Base-by-base conservation (phyloP, 2,113 vertebrate genomes). In the Halcyon malimbica region DNA sequence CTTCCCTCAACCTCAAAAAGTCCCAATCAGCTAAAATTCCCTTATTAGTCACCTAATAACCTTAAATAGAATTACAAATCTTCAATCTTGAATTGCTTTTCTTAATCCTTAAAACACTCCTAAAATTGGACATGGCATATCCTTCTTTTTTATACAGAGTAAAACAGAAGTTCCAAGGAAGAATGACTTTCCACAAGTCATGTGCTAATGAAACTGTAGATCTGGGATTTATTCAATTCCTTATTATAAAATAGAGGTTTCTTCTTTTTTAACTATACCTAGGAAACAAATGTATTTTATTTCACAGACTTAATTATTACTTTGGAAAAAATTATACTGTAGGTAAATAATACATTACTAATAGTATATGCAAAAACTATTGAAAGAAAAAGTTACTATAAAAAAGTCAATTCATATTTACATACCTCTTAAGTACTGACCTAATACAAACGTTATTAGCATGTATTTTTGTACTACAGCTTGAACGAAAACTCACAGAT, bases 41-140 rank as follows among this genome's bases (percentile, higher is more conserved):
- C 93, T 95, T 93, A 89, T 54, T 79, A 95, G 75, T 90, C 85
- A 81, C 63, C 26, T 94, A 92, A 95, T 83, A 93, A 88, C 64
- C 82, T 59, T 90, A 95, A 93, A 71, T 2, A 60, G 71, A 80
- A 71, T 70, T 83, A 83, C 76, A 93, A 90, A 83, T 92, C 93
- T 90, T 79, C 25, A 82, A 0, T 69, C 31, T 28, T 89, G 37
- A 82, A 75, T 68, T 60, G 17, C 39, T 79, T 76, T 65, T 76
- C 25, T 75, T 87, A 63, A 81, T 59, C 74, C 18, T 79, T 85
- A 67, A 79, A 94, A 78, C 16, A 12, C 10, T 91, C 23, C 33
- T 75, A 75, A 79, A 90, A n/a, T 15, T 89, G n/a, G 51, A 20
- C 10, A 19, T 33, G 5, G 33, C 35, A 90, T 90, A 31, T 80